Evolutionary conservation across 2,113 vertebrate species (phyloP).

Genomic region (Rhineura floridana): DNA sequence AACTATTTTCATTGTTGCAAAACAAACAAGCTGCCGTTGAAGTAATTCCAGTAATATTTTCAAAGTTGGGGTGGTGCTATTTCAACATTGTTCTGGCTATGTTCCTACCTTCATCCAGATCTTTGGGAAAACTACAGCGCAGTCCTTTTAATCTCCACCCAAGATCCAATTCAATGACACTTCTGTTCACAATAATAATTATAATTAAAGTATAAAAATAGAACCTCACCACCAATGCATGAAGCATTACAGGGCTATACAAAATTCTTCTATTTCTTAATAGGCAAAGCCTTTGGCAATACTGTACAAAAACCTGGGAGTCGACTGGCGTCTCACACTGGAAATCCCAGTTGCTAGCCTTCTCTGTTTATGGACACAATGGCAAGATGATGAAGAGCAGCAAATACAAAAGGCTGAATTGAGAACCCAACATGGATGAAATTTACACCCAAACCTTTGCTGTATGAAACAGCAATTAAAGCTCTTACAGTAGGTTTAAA

Average conservation of each 20-base stretch:
- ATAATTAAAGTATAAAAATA: conserved; percentile 60
- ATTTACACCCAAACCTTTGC: no score
- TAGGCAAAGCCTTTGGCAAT: neutral
- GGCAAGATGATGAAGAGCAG: neutral
- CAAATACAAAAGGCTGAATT: neutral
- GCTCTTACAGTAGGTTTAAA: neutral
- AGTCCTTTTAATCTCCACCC: conserved; percentile 56
- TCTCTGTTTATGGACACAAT: neutral
- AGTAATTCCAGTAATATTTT: conserved; percentile 69
- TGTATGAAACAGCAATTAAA: no score
- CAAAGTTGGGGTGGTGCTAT: conserved; percentile 49
- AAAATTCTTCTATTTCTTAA: conserved; percentile 43
- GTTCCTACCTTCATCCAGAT: conserved; percentile 31
- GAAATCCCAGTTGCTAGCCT: neutral
- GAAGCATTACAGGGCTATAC: conserved; percentile 38
- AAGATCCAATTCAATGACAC: conserved; percentile 64
- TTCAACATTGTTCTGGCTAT: conserved; percentile 49
- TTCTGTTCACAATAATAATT: conserved; percentile 61
- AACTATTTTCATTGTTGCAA: conserved; percentile 68
- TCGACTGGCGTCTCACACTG: neutral
- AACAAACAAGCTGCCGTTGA: conserved; percentile 61
- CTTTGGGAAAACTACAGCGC: conserved; percentile 54
- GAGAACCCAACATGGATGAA: neutral
- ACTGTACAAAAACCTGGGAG: conserved; percentile 13
- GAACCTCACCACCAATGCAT: conserved; percentile 41